Base-by-base conservation (phyloP, 2,888 invertebrate species). In the Andrena dorsata region DNA sequence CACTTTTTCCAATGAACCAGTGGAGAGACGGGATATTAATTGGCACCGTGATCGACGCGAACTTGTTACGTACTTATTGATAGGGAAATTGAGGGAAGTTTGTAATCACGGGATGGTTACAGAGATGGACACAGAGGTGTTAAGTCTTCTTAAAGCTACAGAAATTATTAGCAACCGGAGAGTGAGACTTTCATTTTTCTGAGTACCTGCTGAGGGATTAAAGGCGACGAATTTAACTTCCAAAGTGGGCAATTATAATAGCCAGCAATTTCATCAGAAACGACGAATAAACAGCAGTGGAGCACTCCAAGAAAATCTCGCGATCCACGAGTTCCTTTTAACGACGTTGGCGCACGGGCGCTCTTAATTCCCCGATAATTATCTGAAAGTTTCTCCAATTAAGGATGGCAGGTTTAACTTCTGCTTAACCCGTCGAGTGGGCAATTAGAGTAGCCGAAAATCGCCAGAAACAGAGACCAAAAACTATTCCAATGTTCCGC, bases 321-420 rank as follows among this genome's bases (percentile, higher is more conserved):
- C 47, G 13, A 41, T 8, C 32, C 35, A 32, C 16, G 26, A 10
- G 65, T 20, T n/a, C 60, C 8, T 66, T 35, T 61, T 53, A 74
- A 66, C 74, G 47, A 58, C 32, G 58, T 20, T 10, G 58, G 20
- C 10, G 28, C 32, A 61, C 69, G 53, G 41, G 1, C 30, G 60
- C 75, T 65, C 64, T 66, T 51, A 66, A 74, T 74, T 41, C 75
- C 28, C 35, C 75, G 60, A 77, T 77, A 77, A 77, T 77, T 77
- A 51, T 77, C 66, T 30, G 30, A 74, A 74, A 77, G 28, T 77
- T 77, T 74, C 64, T 13, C 60, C 66, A 74, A 77, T 77, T 77
- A 74, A 61, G 74, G 10, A 51, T 35, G 49, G n/a, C 56, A 28
- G 41, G 51, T 66, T 73, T 61, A 77, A 77, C 65, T 73, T 66